Conservation (phyloP, 2,113 vertebrate genomes). For the Amblyornis subalaris region DNA sequence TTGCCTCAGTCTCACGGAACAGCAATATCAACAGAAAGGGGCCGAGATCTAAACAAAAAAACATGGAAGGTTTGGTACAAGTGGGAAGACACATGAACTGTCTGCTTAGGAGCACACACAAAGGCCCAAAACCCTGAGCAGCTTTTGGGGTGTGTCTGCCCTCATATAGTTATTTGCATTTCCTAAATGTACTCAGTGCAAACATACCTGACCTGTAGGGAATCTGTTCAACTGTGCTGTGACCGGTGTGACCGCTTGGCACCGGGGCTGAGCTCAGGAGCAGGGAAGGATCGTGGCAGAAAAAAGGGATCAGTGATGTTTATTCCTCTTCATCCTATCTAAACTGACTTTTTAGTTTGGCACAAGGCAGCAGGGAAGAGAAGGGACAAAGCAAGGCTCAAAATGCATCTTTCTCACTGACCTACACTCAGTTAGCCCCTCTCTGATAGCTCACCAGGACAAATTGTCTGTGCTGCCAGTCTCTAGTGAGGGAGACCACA, state of each 20-base stretch:
- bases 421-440: accelerated
- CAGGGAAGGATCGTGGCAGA: background rate
- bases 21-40: background rate
- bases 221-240: accelerated
- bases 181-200: background rate
- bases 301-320: background rate
- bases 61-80: background rate
- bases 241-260: accelerated
- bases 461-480: background rate
- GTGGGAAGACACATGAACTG: background rate
- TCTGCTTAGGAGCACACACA: background rate
- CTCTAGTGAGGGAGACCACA: background rate
- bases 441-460: background rate
- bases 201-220: background rate
- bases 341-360: background rate
- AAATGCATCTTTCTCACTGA: background rate
- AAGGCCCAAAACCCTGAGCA: background rate
- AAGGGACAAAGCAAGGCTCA: background rate
- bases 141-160: background rate
- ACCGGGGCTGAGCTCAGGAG: accelerated
- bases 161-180: background rate
- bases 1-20: background rate
- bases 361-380: background rate
- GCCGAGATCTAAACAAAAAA: background rate
- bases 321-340: background rate